A percentile compares a stretch with the other conserved stretches of the same genome.
These are phyloP conservation scores for Chlorodrepanis virens DNA, from an alignment of 2,113 vertebrate species.

Conservation along the genomic window DNA sequence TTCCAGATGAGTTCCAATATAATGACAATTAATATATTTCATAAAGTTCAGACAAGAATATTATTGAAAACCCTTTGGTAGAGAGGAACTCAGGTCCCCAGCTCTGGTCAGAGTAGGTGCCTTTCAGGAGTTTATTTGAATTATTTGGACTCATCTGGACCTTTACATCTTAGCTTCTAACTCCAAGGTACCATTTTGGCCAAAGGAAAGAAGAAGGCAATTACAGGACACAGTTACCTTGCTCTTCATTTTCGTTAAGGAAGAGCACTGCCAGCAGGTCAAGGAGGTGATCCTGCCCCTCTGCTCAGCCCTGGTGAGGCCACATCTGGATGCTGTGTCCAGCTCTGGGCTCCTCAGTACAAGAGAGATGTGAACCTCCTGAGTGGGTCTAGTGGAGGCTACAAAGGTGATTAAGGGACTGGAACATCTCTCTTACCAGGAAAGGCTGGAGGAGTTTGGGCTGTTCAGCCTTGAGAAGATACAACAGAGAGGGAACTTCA, in stretches of 20 bases:
- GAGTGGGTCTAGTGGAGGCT: neutral
- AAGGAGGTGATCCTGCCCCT: neutral
- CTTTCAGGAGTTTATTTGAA: neutral
- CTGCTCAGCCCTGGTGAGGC: neutral
- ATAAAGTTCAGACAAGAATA: neutral
- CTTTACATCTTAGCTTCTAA: neutral
- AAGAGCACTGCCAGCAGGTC: accelerated
- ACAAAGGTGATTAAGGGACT: neutral
- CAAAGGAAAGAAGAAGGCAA: neutral
- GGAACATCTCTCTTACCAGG: neutral
- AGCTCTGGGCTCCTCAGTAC: too few relatives aligned
- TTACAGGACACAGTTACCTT: neutral
- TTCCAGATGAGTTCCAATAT: neutral
- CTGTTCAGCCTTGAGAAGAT: accelerated
- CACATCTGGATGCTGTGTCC: neutral
- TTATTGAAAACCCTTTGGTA: neutral
- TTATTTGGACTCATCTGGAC: neutral
- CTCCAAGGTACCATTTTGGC: neutral
- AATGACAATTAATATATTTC: neutral
- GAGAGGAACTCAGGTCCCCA: neutral
- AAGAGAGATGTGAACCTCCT: neutral
- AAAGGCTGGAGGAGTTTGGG: neutral
- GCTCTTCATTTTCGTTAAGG: neutral
- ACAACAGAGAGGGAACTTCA: neutral
- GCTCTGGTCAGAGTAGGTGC: neutral